A percentile compares a stretch with the other conserved stretches of the same genome.
These are phyloP conservation scores for Argya squamiceps DNA, from an alignment of 2,797 vertebrate species.

Conservation along the genomic window DNA sequence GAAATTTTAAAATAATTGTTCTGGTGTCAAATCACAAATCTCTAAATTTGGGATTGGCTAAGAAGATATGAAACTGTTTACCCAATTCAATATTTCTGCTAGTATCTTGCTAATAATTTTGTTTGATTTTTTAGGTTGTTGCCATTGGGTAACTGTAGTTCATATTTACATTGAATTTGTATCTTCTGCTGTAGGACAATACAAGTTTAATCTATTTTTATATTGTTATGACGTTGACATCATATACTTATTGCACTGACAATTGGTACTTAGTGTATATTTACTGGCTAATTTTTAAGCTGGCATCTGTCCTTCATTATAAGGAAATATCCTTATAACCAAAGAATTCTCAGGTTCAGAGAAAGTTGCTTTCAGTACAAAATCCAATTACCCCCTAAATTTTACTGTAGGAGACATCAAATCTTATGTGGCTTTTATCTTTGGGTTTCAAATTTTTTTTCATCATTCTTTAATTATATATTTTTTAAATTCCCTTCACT, in stretches of 20 bases:
- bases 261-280: background rate
- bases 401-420: background rate
- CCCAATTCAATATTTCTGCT: background rate
- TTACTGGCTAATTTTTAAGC: background rate
- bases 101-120: background rate
- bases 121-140: background rate
- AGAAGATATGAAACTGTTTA: background rate
- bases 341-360: background rate
- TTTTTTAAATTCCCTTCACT: background rate
- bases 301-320: background rate
- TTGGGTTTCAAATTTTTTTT: background rate
- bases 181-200: background rate
- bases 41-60: background rate
- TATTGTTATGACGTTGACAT: background rate
- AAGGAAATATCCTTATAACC: background rate
- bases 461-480: background rate
- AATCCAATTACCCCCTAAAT: rapidly evolving
- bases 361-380: background rate
- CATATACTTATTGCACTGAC: background rate
- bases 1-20: background rate
- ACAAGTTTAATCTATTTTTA: background rate
- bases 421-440: background rate
- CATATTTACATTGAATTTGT: background rate
- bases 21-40: background rate
- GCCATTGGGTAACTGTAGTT: background rate